Percentiles rank a stretch among this genome's conserved stretches.
These are phyloP conservation scores for Malacosoma neustria DNA, from an alignment of 2,888 invertebrate genomes.

Conservation along the genomic window DNA sequence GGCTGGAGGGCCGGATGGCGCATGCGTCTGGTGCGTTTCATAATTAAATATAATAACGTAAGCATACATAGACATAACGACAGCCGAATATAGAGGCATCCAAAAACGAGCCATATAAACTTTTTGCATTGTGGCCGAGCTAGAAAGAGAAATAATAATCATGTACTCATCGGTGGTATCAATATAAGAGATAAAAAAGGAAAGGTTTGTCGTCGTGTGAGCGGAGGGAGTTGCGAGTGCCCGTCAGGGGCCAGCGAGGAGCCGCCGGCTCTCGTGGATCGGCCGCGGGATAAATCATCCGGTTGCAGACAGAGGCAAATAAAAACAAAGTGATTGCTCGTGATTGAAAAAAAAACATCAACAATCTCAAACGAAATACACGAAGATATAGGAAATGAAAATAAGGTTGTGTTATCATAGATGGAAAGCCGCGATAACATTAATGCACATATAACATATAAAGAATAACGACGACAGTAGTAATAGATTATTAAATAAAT, in stretches of 20 bases:
- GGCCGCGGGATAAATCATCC: neutral
- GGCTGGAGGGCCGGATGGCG: conserved; percentile 16
- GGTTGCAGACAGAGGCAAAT: conserved; percentile 42
- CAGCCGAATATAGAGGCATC: conserved; percentile 71
- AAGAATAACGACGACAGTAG: conserved; percentile 34
- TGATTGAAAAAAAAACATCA: conserved; percentile 28
- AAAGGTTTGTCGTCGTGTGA: conserved; percentile 13
- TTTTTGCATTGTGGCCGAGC: conserved; percentile 70
- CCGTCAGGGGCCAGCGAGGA: conserved; percentile 10
- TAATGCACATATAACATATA: conserved; percentile 54
- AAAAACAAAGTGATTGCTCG: conserved; percentile 48
- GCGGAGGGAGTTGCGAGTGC: conserved; percentile 11
- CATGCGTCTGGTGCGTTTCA: conserved; percentile 56
- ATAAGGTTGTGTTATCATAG: conserved; percentile 29
- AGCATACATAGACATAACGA: conserved; percentile 73
- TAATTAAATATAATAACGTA: conserved; percentile 54
- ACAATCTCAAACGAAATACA: conserved; percentile 25
- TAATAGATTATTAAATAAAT: conserved; percentile 38
- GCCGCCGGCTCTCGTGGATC: conserved; percentile 1
- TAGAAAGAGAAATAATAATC: conserved; percentile 65
- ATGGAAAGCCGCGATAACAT: conserved; percentile 54
- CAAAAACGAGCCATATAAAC: conserved; percentile 72
- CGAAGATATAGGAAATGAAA: conserved; percentile 25
- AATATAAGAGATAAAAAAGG: conserved; percentile 19
- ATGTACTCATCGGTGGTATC: conserved; percentile 47